Percentiles rank a stretch among this genome's conserved stretches.
These are phyloP conservation scores for Campoletis sonorensis DNA, from an alignment of 1,140 invertebrate genomes.

Conservation along the genomic window DNA sequence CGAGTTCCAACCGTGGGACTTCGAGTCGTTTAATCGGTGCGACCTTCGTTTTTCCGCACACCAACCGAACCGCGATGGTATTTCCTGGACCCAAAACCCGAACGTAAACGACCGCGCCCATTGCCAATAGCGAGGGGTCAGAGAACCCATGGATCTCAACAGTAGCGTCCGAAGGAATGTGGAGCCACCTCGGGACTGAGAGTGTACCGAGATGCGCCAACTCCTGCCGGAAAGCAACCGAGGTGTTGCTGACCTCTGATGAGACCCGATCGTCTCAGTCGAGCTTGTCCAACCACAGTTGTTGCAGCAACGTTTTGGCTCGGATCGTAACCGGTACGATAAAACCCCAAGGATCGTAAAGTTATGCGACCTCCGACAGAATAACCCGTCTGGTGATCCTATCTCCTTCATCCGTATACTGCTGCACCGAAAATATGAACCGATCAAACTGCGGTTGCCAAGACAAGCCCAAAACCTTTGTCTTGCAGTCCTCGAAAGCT, in stretches of 20 bases:
- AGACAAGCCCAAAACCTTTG: background rate
- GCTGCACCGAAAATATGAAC: background rate
- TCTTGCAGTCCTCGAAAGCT: background rate
- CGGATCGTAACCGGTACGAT: background rate
- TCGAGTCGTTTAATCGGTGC: too few species aligned
- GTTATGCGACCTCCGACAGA: background rate
- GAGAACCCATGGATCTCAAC: constrained; percentile 12
- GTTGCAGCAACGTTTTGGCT: background rate
- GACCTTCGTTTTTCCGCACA: too few species aligned
- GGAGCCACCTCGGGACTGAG: background rate
- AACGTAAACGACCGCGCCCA: constrained; percentile 37
- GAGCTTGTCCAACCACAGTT: background rate
- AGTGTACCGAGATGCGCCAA: background rate
- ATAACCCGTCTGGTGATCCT: background rate
- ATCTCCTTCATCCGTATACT: background rate
- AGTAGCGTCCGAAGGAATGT: background rate
- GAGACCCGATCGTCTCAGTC: background rate
- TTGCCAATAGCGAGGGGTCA: background rate
- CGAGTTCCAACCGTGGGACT: too few species aligned
- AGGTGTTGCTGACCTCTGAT: background rate
- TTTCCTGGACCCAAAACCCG: constrained; percentile 28
- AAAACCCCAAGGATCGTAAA: background rate
- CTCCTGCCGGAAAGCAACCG: background rate
- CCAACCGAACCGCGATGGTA: too few species aligned
- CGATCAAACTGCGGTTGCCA: background rate